Evolutionary conservation across 2,888 invertebrate species (phyloP).

Genomic region (Entomobrya multifasciata): DNA sequence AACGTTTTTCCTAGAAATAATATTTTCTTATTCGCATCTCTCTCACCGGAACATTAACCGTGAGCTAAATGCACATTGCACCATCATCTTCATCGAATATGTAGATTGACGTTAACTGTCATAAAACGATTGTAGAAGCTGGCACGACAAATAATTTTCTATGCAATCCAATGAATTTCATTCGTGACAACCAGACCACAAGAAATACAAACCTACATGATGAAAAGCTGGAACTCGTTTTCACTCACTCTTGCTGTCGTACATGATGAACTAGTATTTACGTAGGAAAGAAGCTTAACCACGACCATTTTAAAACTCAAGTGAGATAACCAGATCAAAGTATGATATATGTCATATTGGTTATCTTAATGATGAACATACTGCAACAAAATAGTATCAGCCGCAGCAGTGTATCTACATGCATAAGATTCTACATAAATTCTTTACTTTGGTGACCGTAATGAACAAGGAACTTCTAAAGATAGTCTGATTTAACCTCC

Average conservation of each 20-base stretch:
- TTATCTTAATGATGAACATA: neutral
- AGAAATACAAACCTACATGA: neutral
- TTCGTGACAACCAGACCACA: slow-evolving; percentile 46
- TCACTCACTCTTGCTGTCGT: neutral
- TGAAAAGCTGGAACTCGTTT: neutral
- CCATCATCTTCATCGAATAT: slow-evolving; percentile 41
- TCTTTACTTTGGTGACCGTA: slow-evolving; percentile 33
- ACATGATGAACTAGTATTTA: neutral
- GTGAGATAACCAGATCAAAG: slow-evolving; percentile 53
- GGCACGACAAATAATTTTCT: slow-evolving; percentile 12
- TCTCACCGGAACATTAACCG: neutral
- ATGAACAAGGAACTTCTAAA: too few relatives aligned
- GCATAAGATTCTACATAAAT: slow-evolving; percentile 21
- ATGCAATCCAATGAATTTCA: slow-evolving; percentile 61
- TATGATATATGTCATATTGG: neutral
- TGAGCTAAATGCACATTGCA: slow-evolving; percentile 63
- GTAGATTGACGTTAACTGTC: slow-evolving; percentile 33
- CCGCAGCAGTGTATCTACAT: slow-evolving; percentile 2
- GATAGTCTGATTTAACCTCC: too few relatives aligned
- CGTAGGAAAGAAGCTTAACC: neutral
- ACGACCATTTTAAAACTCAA: slow-evolving; percentile 25
- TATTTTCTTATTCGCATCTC: too few relatives aligned
- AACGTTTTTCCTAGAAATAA: too few relatives aligned
- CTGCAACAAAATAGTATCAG: too few relatives aligned
- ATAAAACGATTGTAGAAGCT: slow-evolving; percentile 42